Evolutionary conservation across 2,797 vertebrate species (phyloP).

Genomic region (Pelochelys cantorii): DNA sequence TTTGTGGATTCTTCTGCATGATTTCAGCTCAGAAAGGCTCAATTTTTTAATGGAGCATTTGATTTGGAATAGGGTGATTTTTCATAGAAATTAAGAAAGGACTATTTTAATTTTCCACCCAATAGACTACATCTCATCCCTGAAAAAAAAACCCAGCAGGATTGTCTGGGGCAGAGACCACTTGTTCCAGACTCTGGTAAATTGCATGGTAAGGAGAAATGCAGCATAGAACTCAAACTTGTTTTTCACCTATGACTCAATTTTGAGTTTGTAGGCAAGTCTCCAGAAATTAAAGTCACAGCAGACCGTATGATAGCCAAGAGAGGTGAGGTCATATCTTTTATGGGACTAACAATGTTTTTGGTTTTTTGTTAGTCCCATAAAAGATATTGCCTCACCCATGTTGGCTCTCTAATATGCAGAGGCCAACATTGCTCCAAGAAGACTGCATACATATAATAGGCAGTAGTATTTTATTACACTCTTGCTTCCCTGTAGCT

Average conservation of each 20-base stretch:
- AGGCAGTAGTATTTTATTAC: not conserved
- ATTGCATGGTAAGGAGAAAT: not conserved
- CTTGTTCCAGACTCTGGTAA: not conserved
- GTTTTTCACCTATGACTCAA: not conserved
- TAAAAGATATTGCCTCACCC: not conserved
- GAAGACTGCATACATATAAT: not conserved
- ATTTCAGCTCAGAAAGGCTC: not conserved
- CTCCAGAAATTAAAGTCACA: not conserved
- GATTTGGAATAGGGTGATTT: not conserved
- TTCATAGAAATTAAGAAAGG: not conserved
- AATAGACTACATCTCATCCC: not conserved
- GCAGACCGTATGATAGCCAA: not conserved
- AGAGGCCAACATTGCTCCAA: not conserved
- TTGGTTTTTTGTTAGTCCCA: not conserved
- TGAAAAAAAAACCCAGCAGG: not conserved
- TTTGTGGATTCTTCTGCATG: not conserved
- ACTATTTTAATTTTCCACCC: not conserved
- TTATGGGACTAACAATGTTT: not conserved
- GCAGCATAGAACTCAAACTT: not conserved
- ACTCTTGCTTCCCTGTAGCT: not conserved
- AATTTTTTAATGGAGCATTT: constrained; percentile 41
- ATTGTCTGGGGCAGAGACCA: not conserved
- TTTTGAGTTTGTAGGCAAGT: not conserved
- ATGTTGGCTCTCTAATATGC: not conserved
- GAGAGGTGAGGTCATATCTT: not conserved